Base-by-base conservation (phyloP, 2,888 invertebrate species). In the Heliconius aoede region DNA sequence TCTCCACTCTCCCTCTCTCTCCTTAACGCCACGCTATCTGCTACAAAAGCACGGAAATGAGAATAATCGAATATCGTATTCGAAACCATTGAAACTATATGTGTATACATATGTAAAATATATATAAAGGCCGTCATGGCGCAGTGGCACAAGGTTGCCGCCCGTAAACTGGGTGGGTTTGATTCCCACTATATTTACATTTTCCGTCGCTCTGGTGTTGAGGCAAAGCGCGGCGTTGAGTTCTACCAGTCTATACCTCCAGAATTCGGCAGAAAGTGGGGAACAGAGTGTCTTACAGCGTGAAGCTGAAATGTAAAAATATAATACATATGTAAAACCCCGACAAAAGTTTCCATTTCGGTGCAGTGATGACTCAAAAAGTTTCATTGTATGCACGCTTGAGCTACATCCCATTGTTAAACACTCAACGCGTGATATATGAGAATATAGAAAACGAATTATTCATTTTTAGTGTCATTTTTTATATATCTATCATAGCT, bases 351-450 rank as follows among this genome's bases (percentile, higher is more conserved):
- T 60, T 60, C 26, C 24, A 72, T 60, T 40, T 24, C 21, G 24
- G 58, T 58, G 21, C 36, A 32, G 15, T 28, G 69, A 60, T 72
- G 72, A 72, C 58, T 72, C 72, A 61, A 72, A 72, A 72, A 40
- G 28, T 61, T 72, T 61, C 13, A 26, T 55, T 40, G 58, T 28
- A 40, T 72, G 61, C 58, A 72, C 72, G 72, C 40, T 40, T 72
- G 60, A 72, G 72, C 72, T 72, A 36, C 26, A 72, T 72, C 60
- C 40, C 60, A 72, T 72, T 72, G 72, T 72, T 40, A 32, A 72
- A 72, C 40, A 72, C 72, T 21, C 72, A 40, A 60, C 60, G 26
- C 26, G 72, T 72, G 60, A 72, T 72, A 61, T 72, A 61, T 28
- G 61, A 72, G 72, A 11, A 61, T 61, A 61, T 72, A 72, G 72